Percentiles rank a stretch among this genome's conserved stretches.
Evolutionary conservation across 2,797 vertebrate species (phyloP).

Genomic region (Ctenosaura bakeri): DNA sequence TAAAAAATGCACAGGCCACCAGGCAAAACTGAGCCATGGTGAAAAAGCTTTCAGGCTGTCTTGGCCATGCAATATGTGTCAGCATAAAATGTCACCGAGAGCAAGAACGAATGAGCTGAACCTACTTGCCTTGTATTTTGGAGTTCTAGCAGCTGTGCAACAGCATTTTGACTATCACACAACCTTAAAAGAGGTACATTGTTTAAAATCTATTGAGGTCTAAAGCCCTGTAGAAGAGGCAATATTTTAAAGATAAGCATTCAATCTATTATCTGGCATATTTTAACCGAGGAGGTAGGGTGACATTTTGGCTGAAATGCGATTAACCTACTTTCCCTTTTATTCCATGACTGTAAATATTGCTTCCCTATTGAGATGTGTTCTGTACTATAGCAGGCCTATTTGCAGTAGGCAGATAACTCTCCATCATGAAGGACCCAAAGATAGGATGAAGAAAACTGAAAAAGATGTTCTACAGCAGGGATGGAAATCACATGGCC

Average conservation of each 20-base stretch:
- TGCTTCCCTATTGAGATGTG: background rate
- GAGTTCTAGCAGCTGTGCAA: background rate
- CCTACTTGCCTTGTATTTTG: background rate
- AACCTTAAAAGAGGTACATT: background rate
- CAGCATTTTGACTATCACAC: background rate
- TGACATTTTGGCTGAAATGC: background rate
- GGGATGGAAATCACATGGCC: too few relatives aligned
- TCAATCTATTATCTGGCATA: background rate
- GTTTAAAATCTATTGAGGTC: background rate
- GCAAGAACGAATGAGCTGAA: background rate
- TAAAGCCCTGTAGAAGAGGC: background rate
- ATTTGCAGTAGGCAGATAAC: background rate
- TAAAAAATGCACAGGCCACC: background rate
- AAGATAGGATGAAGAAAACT: background rate
- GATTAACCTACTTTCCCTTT: background rate
- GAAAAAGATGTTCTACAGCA: background rate
- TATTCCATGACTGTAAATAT: background rate
- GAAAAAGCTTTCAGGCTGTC: background rate
- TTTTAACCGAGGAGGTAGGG: background rate
- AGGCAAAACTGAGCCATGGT: background rate
- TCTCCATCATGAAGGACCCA: background rate
- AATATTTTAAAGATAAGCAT: background rate
- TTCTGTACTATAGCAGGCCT: background rate
- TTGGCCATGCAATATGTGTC: background rate
- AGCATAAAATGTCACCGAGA: background rate